Evolutionary conservation across 2,113 vertebrate species (phyloP).

Genomic region (Erpornis zantholeuca): DNA sequence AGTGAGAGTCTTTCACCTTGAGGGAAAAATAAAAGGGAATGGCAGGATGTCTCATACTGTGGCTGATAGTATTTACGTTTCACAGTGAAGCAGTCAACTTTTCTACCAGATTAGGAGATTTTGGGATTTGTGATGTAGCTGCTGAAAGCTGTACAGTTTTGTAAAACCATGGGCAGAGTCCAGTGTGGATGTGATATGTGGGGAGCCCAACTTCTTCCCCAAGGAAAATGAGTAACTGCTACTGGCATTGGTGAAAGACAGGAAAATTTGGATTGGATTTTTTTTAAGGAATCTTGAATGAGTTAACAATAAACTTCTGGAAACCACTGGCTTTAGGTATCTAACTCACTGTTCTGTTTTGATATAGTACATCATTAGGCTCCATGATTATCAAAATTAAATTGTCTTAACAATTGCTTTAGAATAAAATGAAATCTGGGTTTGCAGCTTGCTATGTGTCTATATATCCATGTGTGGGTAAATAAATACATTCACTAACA

Average conservation of each 20-base stretch:
- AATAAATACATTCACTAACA: not conserved
- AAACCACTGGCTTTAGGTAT: not conserved
- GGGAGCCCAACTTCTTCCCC: not conserved
- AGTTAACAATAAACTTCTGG: not conserved
- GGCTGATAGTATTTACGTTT: not conserved
- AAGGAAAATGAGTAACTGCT: not conserved
- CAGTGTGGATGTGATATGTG: not conserved
- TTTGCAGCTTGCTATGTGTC: not conserved
- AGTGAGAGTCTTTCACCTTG: not conserved
- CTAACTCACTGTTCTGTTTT: not conserved
- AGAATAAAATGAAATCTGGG: not conserved
- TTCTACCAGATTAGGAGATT: not conserved
- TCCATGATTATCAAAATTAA: not conserved
- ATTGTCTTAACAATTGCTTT: not conserved
- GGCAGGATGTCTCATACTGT: fast-evolving
- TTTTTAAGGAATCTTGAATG: not conserved
- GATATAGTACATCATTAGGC: not conserved
- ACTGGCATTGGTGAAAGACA: not conserved
- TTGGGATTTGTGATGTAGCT: not conserved
- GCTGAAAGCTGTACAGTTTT: not conserved
- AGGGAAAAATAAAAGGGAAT: not conserved
- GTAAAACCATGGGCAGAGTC: not conserved
- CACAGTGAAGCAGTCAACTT: not conserved
- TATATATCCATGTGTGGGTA: not conserved
- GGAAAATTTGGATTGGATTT: not conserved